Evolutionary conservation across 2,888 invertebrate genomes (phyloP), one percentile per base, ranked within the genome.

Genomic region (Dryobota labecula): DNA sequence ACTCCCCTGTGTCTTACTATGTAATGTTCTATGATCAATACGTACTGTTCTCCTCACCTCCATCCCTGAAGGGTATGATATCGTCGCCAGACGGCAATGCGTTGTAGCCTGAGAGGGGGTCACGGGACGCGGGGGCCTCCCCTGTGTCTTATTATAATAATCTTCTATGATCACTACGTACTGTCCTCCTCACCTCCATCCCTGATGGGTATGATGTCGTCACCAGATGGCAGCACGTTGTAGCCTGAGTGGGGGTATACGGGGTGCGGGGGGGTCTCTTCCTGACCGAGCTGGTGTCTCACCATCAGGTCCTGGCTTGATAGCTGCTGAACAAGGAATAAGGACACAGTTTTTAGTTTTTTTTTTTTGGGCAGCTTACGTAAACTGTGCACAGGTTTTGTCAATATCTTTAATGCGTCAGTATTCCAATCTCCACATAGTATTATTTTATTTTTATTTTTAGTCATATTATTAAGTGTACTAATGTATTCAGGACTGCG

Each of bases 61-160:
- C 96, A 88, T 94, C 95, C 80, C 96, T 90, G 61, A 96, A 86
- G 8, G 96, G 96, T 57, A 96, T 96, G 80, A 96, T 95, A 80
- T 95, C 94, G 60, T 96, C 96, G 0, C 94, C 95, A 27, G 93
- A 89, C 9, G 93, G 90, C 61, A 95, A 88, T n/a, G 92, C 83
- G 67, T 90, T 91, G 85, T 91, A 91, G 6, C 90, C 92, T 0
- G 91, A 90, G 79, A 90, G 94, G 2, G 2, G 95, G 85, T 96
- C 0, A 85, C 93, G 0, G 95, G 94, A 68, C 94, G 95, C 0
- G 96, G 94, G 0, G 95, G 94, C 33, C 4, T 11, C n/a, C 47
- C 15, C 2, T 7, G 2, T 20, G 2, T 30, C 30, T 30, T 11
- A 11, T 1, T 54, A 18, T 18, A 24, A 36, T 1, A 51, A 36